Base-by-base conservation (phyloP, 2,888 invertebrate species). In the Nymphalis polychloros region DNA sequence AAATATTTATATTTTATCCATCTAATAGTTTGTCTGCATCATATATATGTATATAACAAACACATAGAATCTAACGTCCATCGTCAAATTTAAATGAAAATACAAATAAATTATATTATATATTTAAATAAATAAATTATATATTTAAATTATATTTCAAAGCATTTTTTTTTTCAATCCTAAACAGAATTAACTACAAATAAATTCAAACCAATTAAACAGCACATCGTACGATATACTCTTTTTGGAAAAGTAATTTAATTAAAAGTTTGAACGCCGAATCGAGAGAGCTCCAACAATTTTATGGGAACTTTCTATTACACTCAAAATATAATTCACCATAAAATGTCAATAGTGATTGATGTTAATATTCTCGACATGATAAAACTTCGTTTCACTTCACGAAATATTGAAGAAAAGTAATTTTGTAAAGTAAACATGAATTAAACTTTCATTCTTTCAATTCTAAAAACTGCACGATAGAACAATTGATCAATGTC, bases 351-450 rank as follows among this genome's bases (percentile, higher is more conserved):
- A 55, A 55, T 55, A 8, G 53, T 55, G 53, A 55, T 55, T 55
- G 53, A 55, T 55, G 53, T 55, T 20, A 50, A 20, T 20, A 31
- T 55, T 55, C 31, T 31, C 31, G 53, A 55, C 53, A 55, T 55
- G 27, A 55, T 31, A 31, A 55, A 16, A 55, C 53, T 55, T 8
- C 17, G 53, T 16, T n/a, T 55, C 31, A 55, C 53, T n/a, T 27
- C 53, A 6, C 10, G 17, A 55, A 55, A 31, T 31, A 31, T 41
- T 55, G 16, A 55, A 55, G 53, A 31, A 55, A 55, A 55, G 27
- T 55, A 55, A 55, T 55, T 55, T 55, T 31, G 53, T 55, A 31
- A 55, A 55, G 53, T 31, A 55, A 55, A 55, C 53, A 55, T 23
- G 53, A 55, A 27, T 31, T 27, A 31, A 55, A 55, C 53, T 55